Evolutionary conservation across 1,140 invertebrate genomes (phyloP), one percentile per base, ranked within the genome.

Genomic region (Sipha flava): DNA sequence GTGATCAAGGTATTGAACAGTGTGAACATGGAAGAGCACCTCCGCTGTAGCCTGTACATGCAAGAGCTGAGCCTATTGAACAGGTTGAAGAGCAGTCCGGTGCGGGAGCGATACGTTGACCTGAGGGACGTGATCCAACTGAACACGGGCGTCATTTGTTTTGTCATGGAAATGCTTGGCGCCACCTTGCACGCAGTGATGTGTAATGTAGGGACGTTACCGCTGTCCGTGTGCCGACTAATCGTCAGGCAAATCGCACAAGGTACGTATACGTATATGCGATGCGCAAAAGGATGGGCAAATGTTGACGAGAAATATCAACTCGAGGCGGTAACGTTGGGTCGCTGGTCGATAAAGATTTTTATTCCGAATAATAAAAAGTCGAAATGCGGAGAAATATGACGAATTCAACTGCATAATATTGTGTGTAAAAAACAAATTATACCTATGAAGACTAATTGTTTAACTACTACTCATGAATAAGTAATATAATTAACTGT

Each of bases 221-320:
- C 68, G 2, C 26, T 72, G 9, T 12, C 16, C 16, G 12, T 49
- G 6, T 72, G 68, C 18, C 26, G 68, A 10, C 9, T 26, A 16
- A 47, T 72, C 12, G 43, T 72, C 68, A 72, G 68, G n/a, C 68
- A 72, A 18, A 72, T 72, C 12, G 68, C 23, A 72, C 68, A 72
- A 72, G 68, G 68, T 72, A 49, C 21, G 29, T 9, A 3, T 34
- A 21, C n/a, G n/a, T n/a, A n/a, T n/a, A n/a, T n/a, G n/a, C n/a
- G n/a, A n/a, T n/a, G n/a, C n/a, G n/a, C n/a, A n/a, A n/a, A n/a
- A n/a, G n/a, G n/a, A n/a, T n/a, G n/a, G n/a, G n/a, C n/a, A n/a
- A n/a, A n/a, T n/a, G n/a, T n/a, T n/a, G n/a, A n/a, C n/a, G n/a
- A n/a, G n/a, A n/a, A n/a, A n/a, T n/a, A n/a, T n/a, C n/a, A n/a